Evolutionary conservation across 2,113 vertebrate genomes (phyloP).

Genomic region (Aptenodytes forsteri): DNA sequence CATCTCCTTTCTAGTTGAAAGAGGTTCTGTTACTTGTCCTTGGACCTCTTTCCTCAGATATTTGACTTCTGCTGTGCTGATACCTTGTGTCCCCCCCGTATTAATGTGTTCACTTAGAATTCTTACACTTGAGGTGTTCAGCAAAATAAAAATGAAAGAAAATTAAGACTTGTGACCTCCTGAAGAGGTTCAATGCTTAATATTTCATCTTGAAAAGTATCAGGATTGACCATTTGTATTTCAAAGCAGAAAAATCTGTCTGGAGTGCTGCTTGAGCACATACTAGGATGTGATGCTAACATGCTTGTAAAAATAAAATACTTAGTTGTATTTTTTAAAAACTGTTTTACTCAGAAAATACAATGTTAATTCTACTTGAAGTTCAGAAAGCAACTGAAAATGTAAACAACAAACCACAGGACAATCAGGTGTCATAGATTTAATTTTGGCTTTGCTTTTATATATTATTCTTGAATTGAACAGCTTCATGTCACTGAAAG

Average conservation of each 20-base stretch:
- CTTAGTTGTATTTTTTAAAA: not conserved
- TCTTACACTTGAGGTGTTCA: not conserved
- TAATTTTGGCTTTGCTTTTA: not conserved
- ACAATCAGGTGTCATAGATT: not conserved
- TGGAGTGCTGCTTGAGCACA: not conserved
- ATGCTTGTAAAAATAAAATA: not conserved
- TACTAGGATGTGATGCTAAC: not conserved
- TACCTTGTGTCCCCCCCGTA: not conserved
- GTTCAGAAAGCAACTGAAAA: not conserved
- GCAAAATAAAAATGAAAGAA: not conserved
- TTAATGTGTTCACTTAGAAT: not conserved
- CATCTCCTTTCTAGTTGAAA: not conserved
- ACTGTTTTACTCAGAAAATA: not conserved
- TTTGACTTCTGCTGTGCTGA: not conserved
- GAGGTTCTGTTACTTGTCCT: not conserved
- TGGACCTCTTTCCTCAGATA: not conserved
- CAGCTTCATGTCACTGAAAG: not conserved
- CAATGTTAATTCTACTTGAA: not conserved
- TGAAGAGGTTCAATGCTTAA: not conserved
- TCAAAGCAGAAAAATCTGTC: not conserved
- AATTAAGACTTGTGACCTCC: not conserved
- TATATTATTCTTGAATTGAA: not conserved
- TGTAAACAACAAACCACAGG: not conserved
- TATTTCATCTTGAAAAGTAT: not conserved
- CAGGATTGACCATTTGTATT: not conserved